Evolutionary conservation across 2,888 invertebrate genomes (phyloP), one percentile per base, ranked within the genome.

Genomic region (Anodontia alba): DNA sequence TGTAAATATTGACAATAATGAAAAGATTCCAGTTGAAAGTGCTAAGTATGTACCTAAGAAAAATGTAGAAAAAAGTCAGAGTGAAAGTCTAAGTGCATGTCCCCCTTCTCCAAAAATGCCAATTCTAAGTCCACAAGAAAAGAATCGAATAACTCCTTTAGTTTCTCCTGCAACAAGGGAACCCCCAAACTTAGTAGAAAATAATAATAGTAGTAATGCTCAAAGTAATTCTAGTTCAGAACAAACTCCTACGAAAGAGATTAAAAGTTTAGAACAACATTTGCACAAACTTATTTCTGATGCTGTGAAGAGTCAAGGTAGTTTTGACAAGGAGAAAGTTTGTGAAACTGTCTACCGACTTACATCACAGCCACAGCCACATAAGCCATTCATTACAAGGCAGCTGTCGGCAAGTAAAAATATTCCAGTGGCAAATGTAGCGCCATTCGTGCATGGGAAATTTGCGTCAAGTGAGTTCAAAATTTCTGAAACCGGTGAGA

Each of bases 41-140:
- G 70, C 80, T 43, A 82, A 82, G 23, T 80, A 75, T 51, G 77
- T 73, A 1, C 43, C 82, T 8, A 76, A 78, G 51, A 80, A 80
- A 31, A 26, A 43, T 26, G 43, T 74, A 15, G 85, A 85, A 12
- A 85, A 71, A 51, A 51, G 49, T 10, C 86, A 78, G n/a, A 77
- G 74, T 36, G 87, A 82, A 75, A 62, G 23, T n/a, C 20, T 62
- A 33, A 62, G 62, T 33, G 23, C 20, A 17, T 62, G 46, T 43
- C 91, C 91, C 8, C 84, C 90, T 17, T 92, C 92, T 42, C 92
- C 92, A 3, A 91, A 92, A 85, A 92, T 92, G 92, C 92, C 92
- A 12, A 92, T 91, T 62, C 78, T 92, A 33, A 92, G 92, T 81
- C 92, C 92, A 10, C 92, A 92, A 68, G 91, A 91, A 62, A 90